These are phyloP conservation scores for Macaria notata DNA, from an alignment of 2,888 invertebrate genomes.

Conservation along the genomic window DNA sequence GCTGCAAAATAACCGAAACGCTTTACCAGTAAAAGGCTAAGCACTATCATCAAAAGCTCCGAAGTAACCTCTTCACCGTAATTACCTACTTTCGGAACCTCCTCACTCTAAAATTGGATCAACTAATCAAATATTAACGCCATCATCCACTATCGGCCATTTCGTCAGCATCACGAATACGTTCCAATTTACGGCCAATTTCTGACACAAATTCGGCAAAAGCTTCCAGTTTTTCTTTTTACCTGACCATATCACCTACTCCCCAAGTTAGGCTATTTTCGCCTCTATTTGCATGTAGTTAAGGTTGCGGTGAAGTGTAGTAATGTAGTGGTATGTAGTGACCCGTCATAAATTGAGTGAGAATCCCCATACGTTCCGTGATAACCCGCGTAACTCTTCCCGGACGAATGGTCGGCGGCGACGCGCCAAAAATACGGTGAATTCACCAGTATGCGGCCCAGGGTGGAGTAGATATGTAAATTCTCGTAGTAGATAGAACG, in stretches of 20 bases:
- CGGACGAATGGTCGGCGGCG: constrained; percentile 44
- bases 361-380: constrained; percentile 57
- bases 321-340: constrained; percentile 35
- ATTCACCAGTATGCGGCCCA: background rate
- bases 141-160: constrained; percentile 24
- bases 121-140: constrained; percentile 24
- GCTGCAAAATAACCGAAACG: too few relatives aligned
- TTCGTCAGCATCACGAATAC: constrained; percentile 33
- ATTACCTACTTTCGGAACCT: background rate
- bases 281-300: constrained; percentile 7
- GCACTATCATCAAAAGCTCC: too few relatives aligned
- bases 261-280: constrained; percentile 5
- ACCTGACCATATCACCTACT: constrained; percentile 22
- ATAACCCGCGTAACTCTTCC: constrained; percentile 60
- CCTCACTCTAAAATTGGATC: constrained; percentile 7
- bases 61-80: background rate
- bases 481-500: too few relatives aligned
- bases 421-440: constrained; percentile 41
- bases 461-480: background rate
- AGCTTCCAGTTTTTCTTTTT: constrained; percentile 37
- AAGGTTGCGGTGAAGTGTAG: constrained; percentile 8
- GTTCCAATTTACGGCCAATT: constrained; percentile 34
- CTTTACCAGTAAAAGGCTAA: too few relatives aligned
- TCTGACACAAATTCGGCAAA: constrained; percentile 41
- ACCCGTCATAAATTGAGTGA: constrained; percentile 58